Conservation (phyloP, 2,113 vertebrate species). For the Propithecus coquereli region DNA sequence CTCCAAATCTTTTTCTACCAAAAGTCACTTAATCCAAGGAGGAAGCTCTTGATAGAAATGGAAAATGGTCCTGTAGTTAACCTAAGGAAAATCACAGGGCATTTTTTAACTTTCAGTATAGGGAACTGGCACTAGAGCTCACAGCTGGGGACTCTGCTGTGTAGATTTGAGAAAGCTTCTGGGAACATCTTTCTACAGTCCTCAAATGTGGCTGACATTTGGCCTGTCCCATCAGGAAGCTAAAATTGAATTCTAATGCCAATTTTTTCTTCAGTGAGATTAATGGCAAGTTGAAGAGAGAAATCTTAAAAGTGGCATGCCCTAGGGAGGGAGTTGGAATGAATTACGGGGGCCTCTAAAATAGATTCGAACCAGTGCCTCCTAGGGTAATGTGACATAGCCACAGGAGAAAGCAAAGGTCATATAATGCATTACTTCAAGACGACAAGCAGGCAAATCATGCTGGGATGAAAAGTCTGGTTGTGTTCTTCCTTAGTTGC, state of each 20-base stretch:
- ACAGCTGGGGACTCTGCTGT: background rate
- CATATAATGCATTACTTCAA: background rate
- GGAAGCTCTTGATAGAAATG: background rate
- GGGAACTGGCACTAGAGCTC: background rate
- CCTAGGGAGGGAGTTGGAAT: background rate
- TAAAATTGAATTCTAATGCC: slow-evolving; percentile 45
- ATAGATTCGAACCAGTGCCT: background rate
- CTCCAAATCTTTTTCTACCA: background rate
- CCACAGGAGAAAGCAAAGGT: background rate
- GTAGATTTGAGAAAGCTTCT: background rate
- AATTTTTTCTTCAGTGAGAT: slow-evolving; percentile 26
- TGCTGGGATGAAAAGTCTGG: background rate
- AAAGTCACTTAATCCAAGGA: background rate
- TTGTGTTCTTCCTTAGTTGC: background rate
- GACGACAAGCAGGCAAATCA: background rate
- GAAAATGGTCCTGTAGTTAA: background rate
- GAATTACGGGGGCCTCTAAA: background rate
- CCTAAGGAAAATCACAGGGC: background rate
- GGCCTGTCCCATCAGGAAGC: background rate
- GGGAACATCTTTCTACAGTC: background rate
- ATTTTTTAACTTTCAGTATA: background rate
- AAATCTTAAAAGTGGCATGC: background rate
- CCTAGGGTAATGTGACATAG: background rate
- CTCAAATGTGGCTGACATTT: background rate
- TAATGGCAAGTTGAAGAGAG: slow-evolving; percentile 42